Evolutionary conservation across 2,113 vertebrate species (phyloP), one percentile per base, ranked within the genome.

Genomic region (Microtus richardsoni): DNA sequence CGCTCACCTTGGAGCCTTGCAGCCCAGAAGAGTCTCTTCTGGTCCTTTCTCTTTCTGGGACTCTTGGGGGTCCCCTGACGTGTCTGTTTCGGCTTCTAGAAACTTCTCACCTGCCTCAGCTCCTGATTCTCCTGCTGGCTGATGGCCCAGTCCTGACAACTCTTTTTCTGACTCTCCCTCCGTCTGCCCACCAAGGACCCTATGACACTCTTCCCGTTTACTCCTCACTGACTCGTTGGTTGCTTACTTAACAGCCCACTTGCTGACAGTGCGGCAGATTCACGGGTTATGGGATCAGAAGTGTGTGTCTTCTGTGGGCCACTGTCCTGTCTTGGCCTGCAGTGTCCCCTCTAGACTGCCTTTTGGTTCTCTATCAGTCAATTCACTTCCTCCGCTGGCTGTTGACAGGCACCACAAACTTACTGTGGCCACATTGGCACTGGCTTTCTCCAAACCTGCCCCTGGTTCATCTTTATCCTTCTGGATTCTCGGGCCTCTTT

Each of bases 1-100:
- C 3, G 3, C n/a, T 24, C 22, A 3, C 14, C 0, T 1, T 49
- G 6, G 0, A 4, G 4, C 1, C n/a, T 47, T 1, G 7, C 4
- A 3, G 17, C 14, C 33, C 28, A 28, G 58, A 77, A 68, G 73
- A 21, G 5, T 66, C 83, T 52, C 58, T 0, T 60, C 6, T 16
- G 54, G 41, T 47, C 0, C 4, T 1, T 0, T 41, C 84, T 21
- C 71, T 41, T 33, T 28, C 78, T 68, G 84, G 36, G 13, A 39
- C 68, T 82, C 16, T 12, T 0, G 24, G 26, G n/a, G 49, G 39
- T 60, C 41, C 21, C 0, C 47, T n/a, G 62, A 14, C 87, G 28
- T 66, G 9, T 22, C 19, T 16, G 16, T 52, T 58, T 62, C 12
- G 44, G 84, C 54, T 49, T 84, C 89, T 89, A 33, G 93, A 73